Evolutionary conservation across 2,113 vertebrate species (phyloP).

Genomic region (Clupea harengus): DNA sequence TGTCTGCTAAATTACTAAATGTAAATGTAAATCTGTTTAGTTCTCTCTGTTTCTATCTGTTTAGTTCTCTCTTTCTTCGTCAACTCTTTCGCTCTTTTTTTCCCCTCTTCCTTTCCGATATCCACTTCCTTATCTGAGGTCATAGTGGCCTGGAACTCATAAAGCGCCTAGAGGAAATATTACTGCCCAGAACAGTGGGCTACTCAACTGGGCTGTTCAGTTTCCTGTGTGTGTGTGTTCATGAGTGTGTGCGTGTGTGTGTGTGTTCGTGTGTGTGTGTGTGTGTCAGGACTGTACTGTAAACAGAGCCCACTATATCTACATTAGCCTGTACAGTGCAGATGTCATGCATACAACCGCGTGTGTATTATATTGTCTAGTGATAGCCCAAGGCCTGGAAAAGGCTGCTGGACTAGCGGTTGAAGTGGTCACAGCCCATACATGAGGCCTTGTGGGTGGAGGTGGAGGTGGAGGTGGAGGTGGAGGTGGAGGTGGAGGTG

Average conservation of each 20-base stretch:
- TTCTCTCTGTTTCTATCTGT: slow-evolving; percentile 21
- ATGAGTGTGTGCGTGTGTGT: neutral
- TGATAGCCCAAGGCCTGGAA: too few species aligned
- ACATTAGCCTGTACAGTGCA: too few species aligned
- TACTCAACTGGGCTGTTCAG: neutral
- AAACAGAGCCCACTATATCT: too few species aligned
- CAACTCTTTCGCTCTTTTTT: neutral
- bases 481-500: too few species aligned
- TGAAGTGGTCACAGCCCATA: too few species aligned
- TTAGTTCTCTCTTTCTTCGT: neutral
- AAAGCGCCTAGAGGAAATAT: slow-evolving; percentile 59
- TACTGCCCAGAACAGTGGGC: neutral
- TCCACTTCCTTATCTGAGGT: slow-evolving; percentile 59
- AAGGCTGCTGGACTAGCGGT: too few species aligned
- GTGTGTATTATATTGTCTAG: too few species aligned
- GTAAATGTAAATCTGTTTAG: too few species aligned
- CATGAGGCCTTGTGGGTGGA: too few species aligned
- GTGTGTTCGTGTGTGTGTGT: neutral
- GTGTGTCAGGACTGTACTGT: neutral
- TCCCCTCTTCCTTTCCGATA: slow-evolving; percentile 35
- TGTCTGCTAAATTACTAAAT: too few species aligned
- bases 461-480: too few species aligned
- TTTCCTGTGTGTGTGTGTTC: slow-evolving; percentile 47
- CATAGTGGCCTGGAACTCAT: slow-evolving; percentile 69
- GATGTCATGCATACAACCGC: too few species aligned